Evolutionary conservation across 2,113 vertebrate species (phyloP), one percentile per base, ranked within the genome.

Genomic region (Dinomys branickii): DNA sequence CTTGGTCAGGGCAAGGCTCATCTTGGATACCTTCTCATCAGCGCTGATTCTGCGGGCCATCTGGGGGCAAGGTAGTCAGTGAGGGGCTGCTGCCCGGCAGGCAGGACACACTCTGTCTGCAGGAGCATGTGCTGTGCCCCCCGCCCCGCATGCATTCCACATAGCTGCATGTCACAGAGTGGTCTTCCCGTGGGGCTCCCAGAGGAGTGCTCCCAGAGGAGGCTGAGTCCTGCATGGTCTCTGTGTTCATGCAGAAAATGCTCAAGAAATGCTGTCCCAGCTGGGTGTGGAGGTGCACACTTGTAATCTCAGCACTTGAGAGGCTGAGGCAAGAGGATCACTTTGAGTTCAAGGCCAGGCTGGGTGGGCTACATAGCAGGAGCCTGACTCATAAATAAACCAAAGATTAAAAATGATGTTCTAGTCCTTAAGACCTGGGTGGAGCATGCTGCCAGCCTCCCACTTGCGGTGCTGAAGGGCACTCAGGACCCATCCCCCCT

Each of bases 1-100:
- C 28, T 96, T 96, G 33, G 3, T 54, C 91, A 98, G 88, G 52
- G 93, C 91, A 41, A 96, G 96, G 77, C 26, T 95, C 77, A 97
- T 95, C 67, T 96, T 96, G 16, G 54, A n/a, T 3, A 92, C 9
- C 30, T 94, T 96, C 4, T 97, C 92, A 0, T 97, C 96, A 2
- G 35, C 0, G 41, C 4, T 75, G 58, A 52, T 12, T 73, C 87
- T 96, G 65, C 8, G 78, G 81, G 4, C 5, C 16, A n/a, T 0
- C 97, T 98, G 65, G 38, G 92, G 52, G 90, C 78, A 59, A 84
- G 77, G 41, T 47, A 38, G 56, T 26, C 65, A n/a, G n/a, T 12
- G 3, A n/a, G 56, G 26, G 47, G 12, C 16, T 0, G 0, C 54
- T 71, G 65, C n/a, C 41, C 7, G 16, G 28, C 33, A 44, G 20